phyloP scores from a whole-genome alignment of 2,113 vertebrate species.

The Nibea coibor region DNA sequence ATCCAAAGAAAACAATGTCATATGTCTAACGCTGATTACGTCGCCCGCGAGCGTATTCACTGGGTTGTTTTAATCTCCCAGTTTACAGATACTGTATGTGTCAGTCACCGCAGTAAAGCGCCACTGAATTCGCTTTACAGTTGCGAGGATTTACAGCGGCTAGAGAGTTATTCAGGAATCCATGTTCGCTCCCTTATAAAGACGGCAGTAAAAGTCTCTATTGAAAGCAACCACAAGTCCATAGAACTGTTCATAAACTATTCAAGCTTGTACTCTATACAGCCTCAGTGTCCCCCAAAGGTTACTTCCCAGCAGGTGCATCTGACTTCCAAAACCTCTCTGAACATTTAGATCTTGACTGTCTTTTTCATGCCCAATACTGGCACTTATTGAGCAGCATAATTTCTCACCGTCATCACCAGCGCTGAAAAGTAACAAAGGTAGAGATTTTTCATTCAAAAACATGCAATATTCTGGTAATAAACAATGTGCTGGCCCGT shows the following conservation, averaged over 20 bases:
- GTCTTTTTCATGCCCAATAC: conserved; percentile 6
- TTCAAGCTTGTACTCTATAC: conserved; percentile 33
- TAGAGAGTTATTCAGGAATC: conserved; percentile 49
- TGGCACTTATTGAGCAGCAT: neutral
- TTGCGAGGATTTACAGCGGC: conserved; percentile 45
- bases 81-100: conserved; percentile 19
- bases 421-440: neutral
- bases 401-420: neutral
- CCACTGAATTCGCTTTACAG: conserved; percentile 45
- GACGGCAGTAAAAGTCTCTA: conserved; percentile 67
- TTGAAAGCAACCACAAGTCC: conserved; percentile 73
- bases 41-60: conserved; percentile 1
- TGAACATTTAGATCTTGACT: neutral
- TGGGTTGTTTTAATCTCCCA: conserved; percentile 7
- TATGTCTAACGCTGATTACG: neutral
- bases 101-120: conserved; percentile 45
- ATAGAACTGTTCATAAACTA: conserved; percentile 80
- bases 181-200: conserved; percentile 71
- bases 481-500: neutral
- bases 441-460: neutral
- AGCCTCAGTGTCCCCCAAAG: conserved; percentile 38
- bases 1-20: conserved; percentile 3
- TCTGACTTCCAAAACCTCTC: conserved; percentile 35
- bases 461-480: neutral
- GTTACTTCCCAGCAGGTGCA: conserved; percentile 48